phyloP scores from a whole-genome alignment of 2,797 vertebrate species.

The Phataginus tetradactyla region DNA sequence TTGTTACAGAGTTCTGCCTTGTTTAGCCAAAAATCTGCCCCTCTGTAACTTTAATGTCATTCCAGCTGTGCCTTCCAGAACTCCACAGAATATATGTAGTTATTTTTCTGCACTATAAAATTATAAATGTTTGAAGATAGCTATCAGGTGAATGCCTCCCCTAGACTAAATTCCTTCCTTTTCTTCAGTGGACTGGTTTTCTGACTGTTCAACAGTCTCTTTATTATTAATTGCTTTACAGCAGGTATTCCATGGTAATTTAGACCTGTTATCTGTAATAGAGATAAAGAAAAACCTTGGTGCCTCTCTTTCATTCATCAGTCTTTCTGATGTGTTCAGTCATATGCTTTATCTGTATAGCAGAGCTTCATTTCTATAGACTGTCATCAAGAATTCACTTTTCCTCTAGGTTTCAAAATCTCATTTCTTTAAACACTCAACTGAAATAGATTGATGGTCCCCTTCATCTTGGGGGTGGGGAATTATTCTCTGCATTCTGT shows the following conservation, averaged over 20 bases:
- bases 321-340: neutral
- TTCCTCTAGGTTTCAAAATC: neutral
- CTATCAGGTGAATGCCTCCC: neutral
- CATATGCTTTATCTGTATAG: neutral
- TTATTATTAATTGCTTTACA: neutral
- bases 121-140: neutral
- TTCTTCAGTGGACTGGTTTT: neutral
- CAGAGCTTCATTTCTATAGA: neutral
- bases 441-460: neutral
- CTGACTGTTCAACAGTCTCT: neutral
- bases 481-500: neutral
- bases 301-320: neutral
- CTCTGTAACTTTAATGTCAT: neutral
- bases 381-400: neutral
- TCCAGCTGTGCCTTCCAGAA: neutral
- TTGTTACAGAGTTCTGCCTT: neutral
- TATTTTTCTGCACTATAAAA: neutral
- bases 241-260: neutral
- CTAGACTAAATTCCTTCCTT: neutral
- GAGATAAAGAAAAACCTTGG: neutral
- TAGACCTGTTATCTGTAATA: neutral
- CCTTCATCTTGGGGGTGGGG: neutral
- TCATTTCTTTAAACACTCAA: neutral
- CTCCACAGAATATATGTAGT: neutral
- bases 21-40: neutral